A percentile compares a stretch with the other conserved stretches of the same genome.
These are phyloP conservation scores for Hybos culiciformis DNA, from an alignment of 2,888 invertebrate species.

Conservation along the genomic window DNA sequence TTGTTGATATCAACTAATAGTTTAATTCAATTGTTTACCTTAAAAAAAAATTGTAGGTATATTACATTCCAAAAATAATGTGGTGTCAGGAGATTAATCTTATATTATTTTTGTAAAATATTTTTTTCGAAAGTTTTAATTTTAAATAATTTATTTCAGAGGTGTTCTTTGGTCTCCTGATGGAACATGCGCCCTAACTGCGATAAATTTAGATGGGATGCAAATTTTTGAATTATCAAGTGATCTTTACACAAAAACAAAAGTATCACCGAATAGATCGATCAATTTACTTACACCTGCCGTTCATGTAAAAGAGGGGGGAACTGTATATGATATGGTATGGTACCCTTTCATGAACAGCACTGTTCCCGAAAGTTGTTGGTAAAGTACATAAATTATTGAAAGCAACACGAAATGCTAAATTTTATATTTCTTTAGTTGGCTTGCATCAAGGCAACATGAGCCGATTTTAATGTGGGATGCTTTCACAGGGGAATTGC, in stretches of 20 bases:
- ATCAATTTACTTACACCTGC: conserved; percentile 39
- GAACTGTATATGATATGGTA: conserved; percentile 76
- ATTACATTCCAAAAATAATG: no score
- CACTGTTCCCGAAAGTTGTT: conserved; percentile 61
- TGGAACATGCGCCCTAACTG: conserved; percentile 74
- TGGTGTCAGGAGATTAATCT: no score
- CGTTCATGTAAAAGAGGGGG: conserved; percentile 57
- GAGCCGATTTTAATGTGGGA: conserved; percentile 91
- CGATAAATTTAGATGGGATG: conserved; percentile 67
- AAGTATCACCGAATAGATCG: conserved; percentile 28
- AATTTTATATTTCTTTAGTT: conserved; percentile 36
- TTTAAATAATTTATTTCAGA: conserved; percentile 48
- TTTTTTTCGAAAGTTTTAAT: no score
- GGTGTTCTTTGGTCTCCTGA: conserved; percentile 83
- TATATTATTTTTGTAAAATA: no score
- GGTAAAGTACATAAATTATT: conserved; percentile 40
- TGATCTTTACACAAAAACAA: conserved; percentile 49
- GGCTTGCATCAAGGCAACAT: conserved; percentile 69
- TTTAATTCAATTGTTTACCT: no score
- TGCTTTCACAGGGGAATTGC: conserved; percentile 69
- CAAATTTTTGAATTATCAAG: conserved; percentile 68
- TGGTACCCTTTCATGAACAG: conserved; percentile 91
- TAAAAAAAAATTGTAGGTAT: no score
- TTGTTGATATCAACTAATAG: no score
- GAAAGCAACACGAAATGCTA: background rate